A percentile compares a stretch with the other conserved stretches of the same genome.
phyloP scores from a whole-genome alignment of 2,113 vertebrate genomes.

The Datnioides undecimradiatus region DNA sequence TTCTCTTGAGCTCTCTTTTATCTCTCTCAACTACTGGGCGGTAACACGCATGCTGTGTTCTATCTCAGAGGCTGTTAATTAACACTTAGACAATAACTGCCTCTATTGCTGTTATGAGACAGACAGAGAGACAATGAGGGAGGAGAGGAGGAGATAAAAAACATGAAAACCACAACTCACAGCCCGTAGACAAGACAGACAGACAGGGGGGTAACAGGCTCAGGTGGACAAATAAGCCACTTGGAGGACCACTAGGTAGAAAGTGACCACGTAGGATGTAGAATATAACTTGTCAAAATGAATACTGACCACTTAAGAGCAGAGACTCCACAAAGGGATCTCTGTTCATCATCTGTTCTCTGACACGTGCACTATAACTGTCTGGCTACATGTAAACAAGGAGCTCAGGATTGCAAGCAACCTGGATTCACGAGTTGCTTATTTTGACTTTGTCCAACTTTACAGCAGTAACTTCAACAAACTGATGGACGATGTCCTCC shows the following conservation, averaged over 20 bases:
- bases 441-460: background rate
- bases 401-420: background rate
- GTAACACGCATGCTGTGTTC: slow-evolving; percentile 30
- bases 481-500: background rate
- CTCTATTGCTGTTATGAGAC: slow-evolving; percentile 47
- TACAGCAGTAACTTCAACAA: background rate
- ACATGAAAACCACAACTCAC: slow-evolving; percentile 18
- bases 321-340: background rate
- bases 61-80: slow-evolving; percentile 63
- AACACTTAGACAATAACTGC: slow-evolving; percentile 39
- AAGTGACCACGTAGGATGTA: background rate
- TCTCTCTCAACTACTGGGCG: slow-evolving; percentile 26
- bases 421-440: background rate
- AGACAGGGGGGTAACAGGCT: background rate
- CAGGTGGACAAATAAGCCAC: slow-evolving; percentile 9
- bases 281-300: background rate
- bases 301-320: background rate
- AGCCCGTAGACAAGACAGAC: background rate
- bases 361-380: background rate
- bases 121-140: slow-evolving; percentile 37
- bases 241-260: background rate
- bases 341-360: background rate
- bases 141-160: slow-evolving; percentile 9
- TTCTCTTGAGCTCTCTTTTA: slow-evolving; percentile 19
- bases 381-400: background rate